Conservation (phyloP, 2,888 invertebrate species). For the Automeris io region DNA sequence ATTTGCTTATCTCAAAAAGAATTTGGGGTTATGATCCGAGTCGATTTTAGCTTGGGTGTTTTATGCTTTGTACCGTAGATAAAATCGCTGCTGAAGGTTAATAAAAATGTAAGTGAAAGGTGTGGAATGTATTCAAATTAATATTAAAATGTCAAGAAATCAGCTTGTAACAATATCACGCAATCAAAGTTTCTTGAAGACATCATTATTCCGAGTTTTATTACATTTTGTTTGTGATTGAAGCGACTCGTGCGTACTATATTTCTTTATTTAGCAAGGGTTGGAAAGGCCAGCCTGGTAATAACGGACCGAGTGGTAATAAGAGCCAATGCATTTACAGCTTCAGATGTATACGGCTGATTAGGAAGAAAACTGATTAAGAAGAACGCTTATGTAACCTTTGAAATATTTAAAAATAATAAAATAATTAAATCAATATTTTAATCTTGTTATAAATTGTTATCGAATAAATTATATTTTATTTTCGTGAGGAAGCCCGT, state of each 20-base stretch:
- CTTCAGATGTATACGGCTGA: constrained; percentile 21
- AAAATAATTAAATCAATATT: too few species aligned
- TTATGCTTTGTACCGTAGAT: too few species aligned
- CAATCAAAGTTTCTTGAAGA: constrained; percentile 1
- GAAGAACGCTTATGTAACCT: neutral
- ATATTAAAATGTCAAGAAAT: constrained; percentile 5
- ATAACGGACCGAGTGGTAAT: constrained; percentile 12
- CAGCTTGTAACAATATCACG: neutral
- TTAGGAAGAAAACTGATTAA: constrained; percentile 16
- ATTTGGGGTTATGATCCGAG: too few species aligned
- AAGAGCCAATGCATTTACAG: constrained; percentile 21
- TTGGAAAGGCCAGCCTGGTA: constrained; percentile 16
- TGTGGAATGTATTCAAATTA: too few species aligned
- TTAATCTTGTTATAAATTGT: too few species aligned
- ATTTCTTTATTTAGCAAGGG: constrained; percentile 24
- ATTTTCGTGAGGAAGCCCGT: too few species aligned
- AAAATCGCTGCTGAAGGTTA: too few species aligned
- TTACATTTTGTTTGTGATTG: constrained; percentile 9
- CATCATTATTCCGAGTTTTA: constrained; percentile 12
- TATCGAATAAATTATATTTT: too few species aligned
- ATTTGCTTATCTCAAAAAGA: too few species aligned
- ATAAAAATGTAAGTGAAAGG: too few species aligned
- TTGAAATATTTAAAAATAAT: neutral
- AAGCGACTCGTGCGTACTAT: constrained; percentile 18
- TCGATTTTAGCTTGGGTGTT: too few species aligned